Percentiles rank a stretch among this genome's conserved stretches.
phyloP scores from a whole-genome alignment of 2,888 invertebrate species.

The Chalcosyrphus nemorum region DNA sequence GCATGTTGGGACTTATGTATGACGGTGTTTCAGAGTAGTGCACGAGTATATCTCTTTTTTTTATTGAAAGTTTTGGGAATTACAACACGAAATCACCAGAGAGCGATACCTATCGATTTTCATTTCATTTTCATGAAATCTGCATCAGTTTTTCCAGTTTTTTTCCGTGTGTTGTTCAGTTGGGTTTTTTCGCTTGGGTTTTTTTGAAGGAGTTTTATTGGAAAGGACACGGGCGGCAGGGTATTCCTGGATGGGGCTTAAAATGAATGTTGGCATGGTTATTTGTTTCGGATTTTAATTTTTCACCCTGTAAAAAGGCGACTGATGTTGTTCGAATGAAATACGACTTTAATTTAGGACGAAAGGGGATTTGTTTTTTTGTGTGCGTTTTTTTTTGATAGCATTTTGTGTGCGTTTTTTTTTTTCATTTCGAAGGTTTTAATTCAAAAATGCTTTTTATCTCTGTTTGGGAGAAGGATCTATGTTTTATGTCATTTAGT shows the following conservation, averaged over 20 bases:
- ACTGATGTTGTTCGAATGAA: conserved; percentile 20
- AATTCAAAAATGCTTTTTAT: not conserved
- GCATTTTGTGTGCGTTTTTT: not conserved
- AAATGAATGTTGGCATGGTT: conserved; percentile 43
- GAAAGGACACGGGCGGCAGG: not conserved
- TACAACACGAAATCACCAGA: conserved; percentile 28
- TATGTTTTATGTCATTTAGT: not conserved
- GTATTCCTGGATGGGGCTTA: not conserved
- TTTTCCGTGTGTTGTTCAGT: conserved; percentile 9
- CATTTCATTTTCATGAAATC: conserved; percentile 50
- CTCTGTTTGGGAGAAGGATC: not conserved
- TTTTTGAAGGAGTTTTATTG: conserved; percentile 2
- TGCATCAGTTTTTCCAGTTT: conserved; percentile 31
- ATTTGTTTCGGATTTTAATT: conserved; percentile 52
- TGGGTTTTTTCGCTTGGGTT: not conserved
- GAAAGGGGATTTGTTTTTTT: not conserved
- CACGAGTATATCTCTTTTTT: not conserved
- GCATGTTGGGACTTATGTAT: not conserved
- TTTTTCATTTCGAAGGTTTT: not conserved
- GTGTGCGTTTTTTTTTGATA: not conserved
- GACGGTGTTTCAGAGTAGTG: not conserved
- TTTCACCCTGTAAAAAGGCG: conserved; percentile 16
- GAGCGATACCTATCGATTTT: conserved; percentile 62
- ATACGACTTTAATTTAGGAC: conserved; percentile 48
- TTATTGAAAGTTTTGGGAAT: conserved; percentile 6